These are phyloP conservation scores for Dendrocopos noguchii DNA, from an alignment of 2,113 vertebrate genomes.

Conservation along the genomic window DNA sequence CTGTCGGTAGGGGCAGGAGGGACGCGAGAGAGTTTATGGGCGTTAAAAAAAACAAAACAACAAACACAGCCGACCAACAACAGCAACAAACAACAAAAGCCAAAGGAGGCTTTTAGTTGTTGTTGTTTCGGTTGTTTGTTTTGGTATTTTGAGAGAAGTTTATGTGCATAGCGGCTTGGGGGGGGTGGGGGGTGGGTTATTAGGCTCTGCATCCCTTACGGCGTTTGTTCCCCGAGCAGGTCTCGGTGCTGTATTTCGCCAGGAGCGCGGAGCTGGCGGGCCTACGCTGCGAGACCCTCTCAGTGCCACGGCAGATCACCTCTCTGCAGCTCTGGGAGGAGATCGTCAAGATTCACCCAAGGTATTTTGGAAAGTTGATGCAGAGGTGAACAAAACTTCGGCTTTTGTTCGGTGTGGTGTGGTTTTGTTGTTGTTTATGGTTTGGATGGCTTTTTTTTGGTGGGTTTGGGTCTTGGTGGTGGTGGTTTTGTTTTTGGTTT, in stretches of 20 bases:
- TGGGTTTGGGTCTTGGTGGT: no score
- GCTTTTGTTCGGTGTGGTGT: no score
- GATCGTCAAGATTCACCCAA: slow-evolving; percentile 84
- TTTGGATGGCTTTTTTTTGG: no score
- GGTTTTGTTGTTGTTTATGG: no score
- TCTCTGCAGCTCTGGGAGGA: slow-evolving; percentile 86
- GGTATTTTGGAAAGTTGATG: slow-evolving; percentile 66
- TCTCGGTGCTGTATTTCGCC: slow-evolving; percentile 90
- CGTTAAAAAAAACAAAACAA: not conserved
- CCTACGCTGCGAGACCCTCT: slow-evolving; percentile 79
- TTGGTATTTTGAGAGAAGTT: not conserved
- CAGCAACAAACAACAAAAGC: no score
- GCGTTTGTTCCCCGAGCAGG: slow-evolving; percentile 22
- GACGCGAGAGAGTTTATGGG: not conserved
- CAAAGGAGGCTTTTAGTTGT: not conserved
- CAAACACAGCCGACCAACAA: not conserved
- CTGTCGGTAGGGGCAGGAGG: not conserved
- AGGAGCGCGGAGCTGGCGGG: slow-evolving; percentile 89
- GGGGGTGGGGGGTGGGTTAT: no score
- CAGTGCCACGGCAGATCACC: slow-evolving; percentile 80
- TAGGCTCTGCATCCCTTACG: not conserved
- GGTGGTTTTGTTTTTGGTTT: no score
- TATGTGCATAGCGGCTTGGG: not conserved
- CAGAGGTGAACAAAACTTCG: accelerated
- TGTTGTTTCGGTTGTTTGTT: not conserved